Evolutionary conservation across 1,140 invertebrate species (phyloP), one percentile per base, ranked within the genome.

Genomic region (Eriosoma lanigerum): DNA sequence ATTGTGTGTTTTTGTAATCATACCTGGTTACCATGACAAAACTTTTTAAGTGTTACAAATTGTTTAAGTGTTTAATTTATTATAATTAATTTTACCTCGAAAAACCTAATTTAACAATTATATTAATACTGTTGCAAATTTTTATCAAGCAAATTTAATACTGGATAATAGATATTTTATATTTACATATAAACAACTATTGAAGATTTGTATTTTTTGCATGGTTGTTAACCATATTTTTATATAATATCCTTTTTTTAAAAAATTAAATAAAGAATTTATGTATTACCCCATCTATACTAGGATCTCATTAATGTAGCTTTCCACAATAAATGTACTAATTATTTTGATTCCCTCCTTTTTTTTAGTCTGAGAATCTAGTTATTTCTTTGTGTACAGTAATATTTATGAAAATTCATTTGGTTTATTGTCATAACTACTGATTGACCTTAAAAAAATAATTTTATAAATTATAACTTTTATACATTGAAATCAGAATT

Each of bases 261-360:
- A 17, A 0, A 17, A 48, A 50, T 54, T 38, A 13, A 21, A 38
- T n/a, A 29, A 19, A 24, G 32, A 58, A 44, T 44, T 58, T 44
- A 19, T 76, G 32, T 17, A 24, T 24, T 24, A 21, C 44, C 52
- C 32, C 54, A n/a, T 44, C 8, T 76, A 10, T 38, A 76, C 32
- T 76, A 76, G 72, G 72, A 76, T 76, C 72, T 76, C 72, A 76
- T 76, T 76, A 58, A 56, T 58, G 29, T 76, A 76, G 52, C 29
- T 76, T 58, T 76, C 52, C 68, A 72, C 52, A 72, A 19, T 29
- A 72, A 29, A 52, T 50, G 8, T 72, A 50, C 29, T 29, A 29
- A 29, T 29, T 10, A 52, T 21, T 29, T 29, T 50, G 46, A 52
- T 72, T 72, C 68, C 46, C 46, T 72, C 48, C 66, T 52, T 72